Evolutionary conservation across 1,140 invertebrate genomes (phyloP).

Genomic region (Stratiolaelaps scimitus): DNA sequence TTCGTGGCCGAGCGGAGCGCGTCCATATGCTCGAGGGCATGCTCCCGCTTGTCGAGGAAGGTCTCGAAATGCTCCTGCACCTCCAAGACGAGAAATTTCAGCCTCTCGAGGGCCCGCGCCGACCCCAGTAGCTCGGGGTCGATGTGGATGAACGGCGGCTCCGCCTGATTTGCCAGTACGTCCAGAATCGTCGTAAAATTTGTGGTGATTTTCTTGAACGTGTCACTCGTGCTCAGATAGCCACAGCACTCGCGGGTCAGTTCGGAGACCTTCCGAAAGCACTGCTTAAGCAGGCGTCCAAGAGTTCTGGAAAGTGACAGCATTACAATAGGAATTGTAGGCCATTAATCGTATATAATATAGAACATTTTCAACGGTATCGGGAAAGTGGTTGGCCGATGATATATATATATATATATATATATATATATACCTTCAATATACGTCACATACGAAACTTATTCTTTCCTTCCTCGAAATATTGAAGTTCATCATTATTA

Average conservation of each 20-base stretch:
- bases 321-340: neutral
- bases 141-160: slow-evolving; percentile 37
- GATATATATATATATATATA: too few species aligned
- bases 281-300: slow-evolving; percentile 38
- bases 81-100: slow-evolving; percentile 79
- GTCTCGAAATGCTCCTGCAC: slow-evolving; percentile 89
- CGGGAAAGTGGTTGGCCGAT: too few species aligned
- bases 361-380: too few species aligned
- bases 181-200: slow-evolving; percentile 37
- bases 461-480: too few species aligned
- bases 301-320: slow-evolving; percentile 33
- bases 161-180: slow-evolving; percentile 35
- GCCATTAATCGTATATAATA: too few species aligned
- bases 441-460: too few species aligned
- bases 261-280: slow-evolving; percentile 38
- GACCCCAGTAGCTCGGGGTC: slow-evolving; percentile 41
- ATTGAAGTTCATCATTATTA: too few species aligned
- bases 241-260: slow-evolving; percentile 39
- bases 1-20: slow-evolving; percentile 59
- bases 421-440: too few species aligned
- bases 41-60: slow-evolving; percentile 78
- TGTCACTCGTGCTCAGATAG: slow-evolving; percentile 32
- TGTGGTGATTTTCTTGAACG: slow-evolving; percentile 33
- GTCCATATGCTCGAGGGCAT: slow-evolving; percentile 67
- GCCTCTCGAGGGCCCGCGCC: slow-evolving; percentile 54